phyloP scores from a whole-genome alignment of 2,113 vertebrate species.

The Thunnus thynnus region DNA sequence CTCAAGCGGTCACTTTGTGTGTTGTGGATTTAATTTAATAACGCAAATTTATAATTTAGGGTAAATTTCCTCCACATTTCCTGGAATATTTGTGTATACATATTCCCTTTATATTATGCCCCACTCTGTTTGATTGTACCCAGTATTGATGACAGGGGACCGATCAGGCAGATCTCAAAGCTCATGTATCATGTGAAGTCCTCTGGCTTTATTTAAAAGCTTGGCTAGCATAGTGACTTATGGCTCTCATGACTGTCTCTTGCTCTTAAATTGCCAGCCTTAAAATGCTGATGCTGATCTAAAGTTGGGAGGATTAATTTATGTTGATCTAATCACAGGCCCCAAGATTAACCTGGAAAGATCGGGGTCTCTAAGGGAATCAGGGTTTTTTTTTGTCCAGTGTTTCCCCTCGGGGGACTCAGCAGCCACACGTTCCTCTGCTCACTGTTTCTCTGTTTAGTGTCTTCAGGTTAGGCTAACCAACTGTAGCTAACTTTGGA shows the following conservation, averaged over 20 bases:
- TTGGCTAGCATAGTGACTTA: slow-evolving; percentile 55
- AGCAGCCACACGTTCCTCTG: no score
- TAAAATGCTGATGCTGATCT: slow-evolving; percentile 67
- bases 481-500: no score
- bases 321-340: slow-evolving; percentile 66
- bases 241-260: slow-evolving; percentile 56
- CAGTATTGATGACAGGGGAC: slow-evolving; percentile 35
- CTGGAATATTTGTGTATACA: slow-evolving; percentile 56
- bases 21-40: neutral
- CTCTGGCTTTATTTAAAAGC: slow-evolving; percentile 72
- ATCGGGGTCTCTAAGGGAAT: slow-evolving; percentile 26
- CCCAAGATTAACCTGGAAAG: slow-evolving; percentile 61
- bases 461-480: no score
- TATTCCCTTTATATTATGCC: slow-evolving; percentile 28
- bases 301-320: slow-evolving; percentile 68
- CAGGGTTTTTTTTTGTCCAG: neutral
- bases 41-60: slow-evolving; percentile 5
- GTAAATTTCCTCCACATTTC: slow-evolving; percentile 13
- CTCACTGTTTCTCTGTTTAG: no score
- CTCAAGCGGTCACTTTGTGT: neutral
- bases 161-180: slow-evolving; percentile 17
- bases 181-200: slow-evolving; percentile 40
- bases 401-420: no score
- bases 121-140: slow-evolving; percentile 25
- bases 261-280: slow-evolving; percentile 59